Base-by-base conservation (phyloP, 2,797 vertebrate species). In the Sebastes flavidus region DNA sequence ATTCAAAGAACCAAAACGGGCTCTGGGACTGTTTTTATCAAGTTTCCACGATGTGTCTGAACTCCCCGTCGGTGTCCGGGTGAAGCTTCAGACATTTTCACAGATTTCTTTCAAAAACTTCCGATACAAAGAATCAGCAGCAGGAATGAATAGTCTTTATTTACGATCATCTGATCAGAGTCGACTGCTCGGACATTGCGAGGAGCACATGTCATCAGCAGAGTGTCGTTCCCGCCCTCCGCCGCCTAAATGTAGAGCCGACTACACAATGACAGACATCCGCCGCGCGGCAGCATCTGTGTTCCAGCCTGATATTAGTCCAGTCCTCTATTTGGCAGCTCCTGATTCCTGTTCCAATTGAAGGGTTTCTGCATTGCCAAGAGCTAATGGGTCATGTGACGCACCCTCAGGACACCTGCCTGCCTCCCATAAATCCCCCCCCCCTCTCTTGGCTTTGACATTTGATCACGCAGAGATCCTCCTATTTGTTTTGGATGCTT, bases 351-450 rank as follows among this genome's bases (percentile, higher is more conserved):
- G 88, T 93, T 94, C 77, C 91, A 88, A 93, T 95, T 94, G 94
- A 92, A 90, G 91, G 85, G 65, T 94, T 93, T 81, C 54, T 72
- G 63, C 91, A 58, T 87, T 88, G 90, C 93, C 93, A 92, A 85
- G 93, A 77, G 82, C 88, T 92, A 93, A 93, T 92, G 94, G 85
- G 72, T 92, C 90, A 92, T 81, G 91, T 91, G 92, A 89, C 76
- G 73, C 84, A 82, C 22, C 86, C 92, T 87, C 93, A 91, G 93
- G 91, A 93, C 94, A 92, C 93, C 92, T 93, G 95, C 90, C 92
- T 88, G 87, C 58, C 54, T 72, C 24, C 59, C 52, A 59, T 29
- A 29, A 67, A 32, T 6, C 29, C 16, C 42, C 25, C n/a, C n/a
- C 72, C 12, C 24, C 7, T 5, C 12, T 6, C 8, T 70, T 73